Base-by-base conservation (phyloP, 2,797 vertebrate genomes). In the Graptemys geographica region DNA sequence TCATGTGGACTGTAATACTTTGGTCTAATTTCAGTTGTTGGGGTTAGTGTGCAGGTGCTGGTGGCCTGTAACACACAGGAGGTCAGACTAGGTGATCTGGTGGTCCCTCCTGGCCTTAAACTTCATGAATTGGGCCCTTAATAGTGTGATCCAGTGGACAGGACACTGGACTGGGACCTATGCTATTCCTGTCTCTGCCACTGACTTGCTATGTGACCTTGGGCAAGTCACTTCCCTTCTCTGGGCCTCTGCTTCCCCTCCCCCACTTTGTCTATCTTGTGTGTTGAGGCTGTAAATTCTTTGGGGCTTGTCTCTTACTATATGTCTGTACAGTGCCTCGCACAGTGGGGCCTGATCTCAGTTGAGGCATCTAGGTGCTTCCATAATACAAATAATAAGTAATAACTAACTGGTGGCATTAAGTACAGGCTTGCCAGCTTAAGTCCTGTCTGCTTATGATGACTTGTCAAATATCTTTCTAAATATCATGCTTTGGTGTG, bases 371-470 rank as follows among this genome's bases (percentile, higher is more conserved):
- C 18, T 19, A 72, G n/a, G 18, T 37, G n/a, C 18, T 21, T 69
- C n/a, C 33, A 37, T n/a, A 69, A n/a, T n/a, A 27, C 47, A 86
- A 80, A 18, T 51, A 78, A 1, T 27, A 72, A 82, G 51, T 51
- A 51, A 51, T 16, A 51, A 51, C 15, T 51, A 15, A 51, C 51
- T 37, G 21, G 49, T 86, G 55, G 88, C 57, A 86, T 55, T 27
- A 51, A 72, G 27, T 79, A 86, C 8, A 55, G 0, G 0, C 4
- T 4, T 83, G 27, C 2, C 44, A 84, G 7, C 15, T 81, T 15
- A 27, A 65, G 0, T 52, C 44, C 82, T 88, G 7, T 2, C 6
- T 6, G 3, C 0, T 2, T 78, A 5, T 21, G 21, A 89, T 5
- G 4, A 25, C 5, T 37, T 3, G 2, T 55, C 13, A 86, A 47